Base-by-base conservation (phyloP, 1,140 invertebrate genomes). In the Pygmarrhopalites habei region DNA sequence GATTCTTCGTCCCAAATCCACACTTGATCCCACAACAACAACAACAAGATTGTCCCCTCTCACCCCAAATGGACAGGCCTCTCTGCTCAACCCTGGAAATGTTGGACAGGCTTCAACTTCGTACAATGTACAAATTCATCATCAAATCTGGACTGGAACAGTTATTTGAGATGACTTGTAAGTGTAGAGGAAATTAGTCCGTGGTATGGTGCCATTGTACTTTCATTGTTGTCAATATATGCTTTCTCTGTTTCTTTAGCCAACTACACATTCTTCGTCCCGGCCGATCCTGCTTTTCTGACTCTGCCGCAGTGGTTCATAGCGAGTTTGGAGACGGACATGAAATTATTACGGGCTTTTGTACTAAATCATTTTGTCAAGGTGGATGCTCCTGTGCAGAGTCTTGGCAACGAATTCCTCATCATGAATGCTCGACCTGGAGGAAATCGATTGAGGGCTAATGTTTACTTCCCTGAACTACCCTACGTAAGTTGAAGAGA, bases 231-330 rank as follows among this genome's bases (percentile, higher is more conserved):
- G 21, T n/a, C 46, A 23, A n/a, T 14, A 23, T 49, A 14, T 49
- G 10, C 10, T n/a, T 10, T 7, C 21, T 23, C 10, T 49, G 10
- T 49, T 49, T 23, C 5, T 49, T 7, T n/a, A 71, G 69, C 26
- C 21, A 66, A 64, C 32, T 71, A 66, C 63, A 71, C 69, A 1
- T 57, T 71, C 14, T 69, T 71, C 39, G 64, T 58, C 12, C 69
- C 69, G 2, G 62, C 59, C n/a, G 69, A 71, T 44, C 57, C 44
- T 19, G 57, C 66, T 3, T 71, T 71, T 44, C 30, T 62, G 41
- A 5, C 26, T 15, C 43, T 71, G 12, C 69, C 69, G 4, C 25
- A 28, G 3, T 66, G 64, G 60, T 69, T 69, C 30, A 30, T 62
- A 41, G 64, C 62, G 19, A 60, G 46, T 30, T 53, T 71, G 1